These are phyloP conservation scores for Pyrochroa serraticornis DNA, from an alignment of 2,888 invertebrate species.

Conservation along the genomic window DNA sequence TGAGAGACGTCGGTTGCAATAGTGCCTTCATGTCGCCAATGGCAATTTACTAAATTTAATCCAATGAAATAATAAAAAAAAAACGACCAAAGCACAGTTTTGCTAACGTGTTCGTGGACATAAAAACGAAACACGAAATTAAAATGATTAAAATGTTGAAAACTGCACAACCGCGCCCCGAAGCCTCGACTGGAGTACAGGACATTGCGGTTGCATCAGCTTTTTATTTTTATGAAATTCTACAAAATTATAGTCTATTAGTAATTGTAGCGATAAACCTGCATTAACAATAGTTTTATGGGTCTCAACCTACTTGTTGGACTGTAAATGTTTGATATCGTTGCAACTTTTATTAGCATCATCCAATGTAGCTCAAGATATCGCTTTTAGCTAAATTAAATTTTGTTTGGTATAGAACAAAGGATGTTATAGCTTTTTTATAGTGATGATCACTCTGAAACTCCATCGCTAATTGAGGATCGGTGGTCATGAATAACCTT, in stretches of 20 bases:
- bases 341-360: too few relatives aligned
- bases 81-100: background rate
- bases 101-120: conserved; percentile 8
- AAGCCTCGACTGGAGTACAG: background rate
- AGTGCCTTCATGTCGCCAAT: conserved; percentile 39
- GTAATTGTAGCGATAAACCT: background rate
- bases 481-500: too few relatives aligned
- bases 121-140: conserved; percentile 14
- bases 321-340: too few relatives aligned
- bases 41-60: conserved; percentile 43
- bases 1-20: conserved; percentile 38
- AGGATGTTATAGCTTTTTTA: conserved; percentile 5
- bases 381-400: conserved; percentile 24
- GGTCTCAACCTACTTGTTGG: too few relatives aligned
- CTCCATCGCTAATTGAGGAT: too few relatives aligned
- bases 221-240: background rate
- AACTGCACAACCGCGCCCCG: background rate
- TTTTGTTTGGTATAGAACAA: conserved; percentile 21
- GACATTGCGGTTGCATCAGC: background rate
- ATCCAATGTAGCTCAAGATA: too few relatives aligned
- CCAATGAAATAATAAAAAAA: conserved; percentile 37
- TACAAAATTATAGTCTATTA: background rate
- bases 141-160: conserved; percentile 7
- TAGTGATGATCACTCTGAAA: too few relatives aligned
- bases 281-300: background rate